Evolutionary conservation across 2,888 invertebrate genomes (phyloP).

Genomic region (Brenthis daphne): DNA sequence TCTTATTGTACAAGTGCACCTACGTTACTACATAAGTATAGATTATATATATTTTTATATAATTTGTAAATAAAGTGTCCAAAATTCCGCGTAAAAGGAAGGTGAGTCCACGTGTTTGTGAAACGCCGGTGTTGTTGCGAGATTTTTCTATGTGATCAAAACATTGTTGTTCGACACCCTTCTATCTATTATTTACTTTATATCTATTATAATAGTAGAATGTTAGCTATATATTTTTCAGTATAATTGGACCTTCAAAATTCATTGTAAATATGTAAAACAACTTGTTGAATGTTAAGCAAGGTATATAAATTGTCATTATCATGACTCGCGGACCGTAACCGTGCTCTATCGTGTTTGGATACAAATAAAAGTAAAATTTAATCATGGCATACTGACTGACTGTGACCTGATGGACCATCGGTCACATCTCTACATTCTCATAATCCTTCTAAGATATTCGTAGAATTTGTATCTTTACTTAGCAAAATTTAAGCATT

Average conservation of each 20-base stretch:
- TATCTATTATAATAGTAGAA: not conserved
- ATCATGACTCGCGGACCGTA: conserved; percentile 3
- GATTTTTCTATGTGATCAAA: conserved; percentile 9
- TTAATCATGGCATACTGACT: not conserved
- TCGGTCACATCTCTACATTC: too few relatives aligned
- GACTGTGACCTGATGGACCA: too few relatives aligned
- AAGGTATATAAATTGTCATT: conserved; percentile 1
- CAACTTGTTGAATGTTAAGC: not conserved
- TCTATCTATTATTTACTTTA: not conserved
- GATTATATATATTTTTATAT: conserved; percentile 40
- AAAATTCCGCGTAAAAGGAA: conserved; percentile 79
- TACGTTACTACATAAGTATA: conserved; percentile 62
- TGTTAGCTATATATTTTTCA: not conserved
- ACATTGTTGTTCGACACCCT: not conserved
- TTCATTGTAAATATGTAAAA: not conserved
- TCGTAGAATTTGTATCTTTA: too few relatives aligned
- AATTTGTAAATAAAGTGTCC: conserved; percentile 52
- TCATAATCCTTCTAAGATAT: too few relatives aligned
- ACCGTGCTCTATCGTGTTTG: conserved; percentile 3
- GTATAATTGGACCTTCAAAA: not conserved
- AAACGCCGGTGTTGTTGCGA: conserved; percentile 31
- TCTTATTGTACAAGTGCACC: conserved; percentile 64
- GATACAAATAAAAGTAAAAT: not conserved
- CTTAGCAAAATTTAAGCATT: too few relatives aligned
- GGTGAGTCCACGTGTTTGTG: conserved; percentile 58